Base-by-base conservation (phyloP, 2,888 invertebrate genomes). In the Pecten maximus region DNA sequence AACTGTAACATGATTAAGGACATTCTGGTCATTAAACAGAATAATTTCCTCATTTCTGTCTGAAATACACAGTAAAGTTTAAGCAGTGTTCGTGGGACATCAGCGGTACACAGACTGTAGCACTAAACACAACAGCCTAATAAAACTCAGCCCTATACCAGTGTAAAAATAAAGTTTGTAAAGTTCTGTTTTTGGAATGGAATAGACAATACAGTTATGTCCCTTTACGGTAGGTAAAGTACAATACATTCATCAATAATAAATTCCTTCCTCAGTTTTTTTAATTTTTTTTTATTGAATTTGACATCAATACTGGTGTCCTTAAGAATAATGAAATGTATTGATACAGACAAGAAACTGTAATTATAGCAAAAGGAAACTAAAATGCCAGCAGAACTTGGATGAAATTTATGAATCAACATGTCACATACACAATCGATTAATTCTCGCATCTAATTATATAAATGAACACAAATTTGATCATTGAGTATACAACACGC, bases 381-480 rank as follows among this genome's bases (percentile, higher is more conserved):
- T 0, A 60, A 74, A 10, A 1, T 74, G 54, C 0, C 35, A 28
- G 23, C 74, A 15, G 35, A 28, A 28, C 0, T 35, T 12, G 1
- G 35, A 74, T 74, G 74, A 74, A 8, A 12, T 6, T 28, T 12
- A 74, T 35, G 12, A 6, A 35, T 35, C 28, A 74, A 10, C 0
- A 74, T 6, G 35, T 6, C 8, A 35, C 12, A 74, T 35, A 74
- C 74, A 3, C 10, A 35, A 35, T 74, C 0, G 8, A 2, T 60
- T 60, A 16, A 16, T 60, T 60, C n/a, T 60, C 60, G 23, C 60
- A 60, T 2, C 48, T 48, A 48, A n/a, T n/a, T n/a, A n/a, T n/a
- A n/a, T n/a, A n/a, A 60, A 60, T 8, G 60, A 60, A 60, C 60
- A 60, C 60, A 60, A 60, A n/a, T 74, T 44, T 74, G 28, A 74